Base-by-base conservation (phyloP, 2,888 invertebrate species). In the Protonemura montana region DNA sequence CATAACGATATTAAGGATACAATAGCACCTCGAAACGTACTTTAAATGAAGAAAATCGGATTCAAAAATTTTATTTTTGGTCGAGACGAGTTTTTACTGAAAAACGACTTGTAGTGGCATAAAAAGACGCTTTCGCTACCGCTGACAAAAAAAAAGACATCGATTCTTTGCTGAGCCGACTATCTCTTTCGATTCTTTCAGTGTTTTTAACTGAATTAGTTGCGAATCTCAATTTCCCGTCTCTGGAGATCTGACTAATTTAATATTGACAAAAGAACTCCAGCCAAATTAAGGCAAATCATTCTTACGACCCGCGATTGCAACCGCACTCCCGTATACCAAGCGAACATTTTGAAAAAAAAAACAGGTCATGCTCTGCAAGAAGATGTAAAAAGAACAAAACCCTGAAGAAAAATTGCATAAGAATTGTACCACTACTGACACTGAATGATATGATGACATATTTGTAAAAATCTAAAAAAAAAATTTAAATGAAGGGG, bases 181-280 rank as follows among this genome's bases (percentile, higher is more conserved):
- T 59, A 2, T 59, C 59, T 59, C 2, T 10, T 21, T 59, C 59
- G 59, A 59, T 59, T 59, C 59, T 59, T 59, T 59, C 59, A 13
- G 59, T 13, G 59, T 7, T 59, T 59, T 59, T 59, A 59, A 59
- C 13, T 21, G 59, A 59, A 59, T 59, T 59, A 59, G 59, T 59
- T 1, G 59, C 16, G 59, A 59, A 7, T 59, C 59, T 59, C 59
- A 59, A 21, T 21, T 59, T 59, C 59, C 7, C 13, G 59, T 59
- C 59, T 59, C 59, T 2, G 21, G 59, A 59, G 59, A 59, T 59
- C 59, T 59, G 59, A 21, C 59, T 59, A 59, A 59, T 59, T 59
- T 59, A 59, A 59, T 59, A 59, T 59, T 59, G 59, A 59, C 59
- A 59, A 59, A 16, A 59, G 59, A 59, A 59, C 59, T 59, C 59